Evolutionary conservation across 35 echinoderm and acorn worm species (phyloP).

Genomic region (Hemicentrotus pulcherrimus): DNA sequence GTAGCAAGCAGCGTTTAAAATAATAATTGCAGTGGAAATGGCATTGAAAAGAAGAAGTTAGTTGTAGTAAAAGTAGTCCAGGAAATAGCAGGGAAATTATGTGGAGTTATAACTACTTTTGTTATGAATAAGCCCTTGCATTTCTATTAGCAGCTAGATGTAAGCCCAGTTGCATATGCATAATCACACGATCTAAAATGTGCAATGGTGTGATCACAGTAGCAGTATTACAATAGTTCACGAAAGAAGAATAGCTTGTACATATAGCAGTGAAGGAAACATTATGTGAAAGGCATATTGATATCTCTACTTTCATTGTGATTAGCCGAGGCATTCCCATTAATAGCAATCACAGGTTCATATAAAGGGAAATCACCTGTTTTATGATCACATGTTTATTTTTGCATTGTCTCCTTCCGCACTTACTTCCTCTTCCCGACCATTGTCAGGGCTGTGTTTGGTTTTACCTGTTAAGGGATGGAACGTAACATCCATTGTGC

Average conservation of each 20-base stretch:
- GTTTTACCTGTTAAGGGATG: neutral
- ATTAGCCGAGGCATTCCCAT: neutral
- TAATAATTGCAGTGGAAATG: neutral
- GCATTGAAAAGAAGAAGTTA: no score
- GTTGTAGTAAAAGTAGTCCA: neutral
- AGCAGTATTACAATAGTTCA: neutral
- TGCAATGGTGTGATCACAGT: neutral
- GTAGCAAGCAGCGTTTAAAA: no score
- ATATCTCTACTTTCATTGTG: neutral
- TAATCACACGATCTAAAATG: neutral
- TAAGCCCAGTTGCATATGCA: neutral
- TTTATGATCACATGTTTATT: conserved; percentile 13
- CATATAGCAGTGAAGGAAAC: neutral
- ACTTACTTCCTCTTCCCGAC: neutral
- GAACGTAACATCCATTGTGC: neutral
- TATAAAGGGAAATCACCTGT: neutral
- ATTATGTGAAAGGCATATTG: neutral
- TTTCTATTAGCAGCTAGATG: neutral
- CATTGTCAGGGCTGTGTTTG: conserved; percentile 1
- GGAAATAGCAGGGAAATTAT: neutral
- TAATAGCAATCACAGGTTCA: neutral
- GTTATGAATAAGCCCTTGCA: neutral
- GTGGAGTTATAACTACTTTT: neutral
- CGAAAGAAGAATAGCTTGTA: neutral
- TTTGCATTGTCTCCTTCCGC: neutral